Evolutionary conservation across 2,797 vertebrate genomes (phyloP).

Genomic region (Pempheris klunzingeri): DNA sequence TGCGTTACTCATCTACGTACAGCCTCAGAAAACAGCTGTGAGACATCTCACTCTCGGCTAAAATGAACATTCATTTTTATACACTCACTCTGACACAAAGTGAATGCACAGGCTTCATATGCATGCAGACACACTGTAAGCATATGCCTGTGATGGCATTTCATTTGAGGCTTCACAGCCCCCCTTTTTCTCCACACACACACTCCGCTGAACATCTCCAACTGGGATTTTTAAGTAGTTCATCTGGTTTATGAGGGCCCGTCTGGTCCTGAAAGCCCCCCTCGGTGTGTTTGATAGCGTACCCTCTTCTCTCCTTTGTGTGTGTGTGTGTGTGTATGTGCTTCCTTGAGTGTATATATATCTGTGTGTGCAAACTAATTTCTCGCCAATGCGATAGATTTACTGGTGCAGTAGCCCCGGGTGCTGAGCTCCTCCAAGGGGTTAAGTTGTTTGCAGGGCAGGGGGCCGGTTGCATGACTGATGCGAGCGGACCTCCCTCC

Average conservation of each 20-base stretch:
- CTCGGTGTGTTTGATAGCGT: slow-evolving; percentile 68
- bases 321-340: slow-evolving; percentile 26
- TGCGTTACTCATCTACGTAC: slow-evolving; percentile 11
- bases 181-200: slow-evolving; percentile 23
- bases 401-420: slow-evolving; percentile 52
- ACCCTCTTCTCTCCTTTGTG: slow-evolving; percentile 26
- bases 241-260: slow-evolving; percentile 75
- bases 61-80: slow-evolving; percentile 41
- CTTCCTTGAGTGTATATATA: slow-evolving; percentile 22
- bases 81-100: slow-evolving; percentile 21
- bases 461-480: slow-evolving; percentile 64
- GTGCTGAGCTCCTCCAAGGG: slow-evolving; percentile 61
- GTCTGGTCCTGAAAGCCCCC: slow-evolving; percentile 69
- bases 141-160: slow-evolving; percentile 35
- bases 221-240: slow-evolving; percentile 77
- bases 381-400: slow-evolving; percentile 56
- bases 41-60: slow-evolving; percentile 24
- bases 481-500: slow-evolving; percentile 53
- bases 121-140: slow-evolving; percentile 35
- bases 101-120: slow-evolving; percentile 28
- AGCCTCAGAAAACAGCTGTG: slow-evolving; percentile 34
- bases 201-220: slow-evolving; percentile 59
- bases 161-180: slow-evolving; percentile 42
- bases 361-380: slow-evolving; percentile 50
- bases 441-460: slow-evolving; percentile 68